Conservation (phyloP, 2,888 invertebrate genomes). For the Phasia obesa region DNA sequence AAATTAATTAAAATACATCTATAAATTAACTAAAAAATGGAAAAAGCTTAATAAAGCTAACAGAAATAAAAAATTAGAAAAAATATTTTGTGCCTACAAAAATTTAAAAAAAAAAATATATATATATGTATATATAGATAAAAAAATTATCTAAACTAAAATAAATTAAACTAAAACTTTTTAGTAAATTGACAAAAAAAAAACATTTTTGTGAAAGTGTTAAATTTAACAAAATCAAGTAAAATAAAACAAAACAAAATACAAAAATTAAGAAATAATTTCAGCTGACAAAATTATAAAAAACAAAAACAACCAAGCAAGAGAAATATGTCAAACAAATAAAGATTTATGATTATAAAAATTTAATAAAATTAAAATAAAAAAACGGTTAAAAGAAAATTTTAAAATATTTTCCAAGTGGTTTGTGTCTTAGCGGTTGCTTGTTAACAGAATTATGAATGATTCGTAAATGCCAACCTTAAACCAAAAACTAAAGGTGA, state of each 20-base stretch:
- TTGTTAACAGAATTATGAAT: constrained; percentile 25
- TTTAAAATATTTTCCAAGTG: no score
- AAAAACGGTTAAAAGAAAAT: not conserved
- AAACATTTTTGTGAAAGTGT: constrained; percentile 18
- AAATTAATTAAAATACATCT: constrained; percentile 16
- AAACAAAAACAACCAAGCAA: not conserved
- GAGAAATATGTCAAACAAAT: no score
- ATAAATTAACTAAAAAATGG: constrained; percentile 24
- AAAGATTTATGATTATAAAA: not conserved
- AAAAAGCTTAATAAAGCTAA: constrained; percentile 10
- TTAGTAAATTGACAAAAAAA: constrained; percentile 7
- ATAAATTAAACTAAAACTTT: constrained; percentile 10
- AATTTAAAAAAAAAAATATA: constrained; percentile 21
- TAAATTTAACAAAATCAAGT: not conserved
- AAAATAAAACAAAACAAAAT: no score
- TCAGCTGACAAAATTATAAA: not conserved
- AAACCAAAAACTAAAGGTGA: constrained; percentile 34
- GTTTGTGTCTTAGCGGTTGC: not conserved
- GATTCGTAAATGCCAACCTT: constrained; percentile 6
- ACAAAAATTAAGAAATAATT: constrained; percentile 14
- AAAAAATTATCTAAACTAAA: constrained; percentile 12
- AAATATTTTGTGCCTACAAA: constrained; percentile 68
- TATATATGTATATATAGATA: no score
- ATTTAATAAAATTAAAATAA: not conserved
- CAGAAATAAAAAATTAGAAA: constrained; percentile 68